phyloP scores from a whole-genome alignment of 2,888 invertebrate genomes.

The Litoditis marina region DNA sequence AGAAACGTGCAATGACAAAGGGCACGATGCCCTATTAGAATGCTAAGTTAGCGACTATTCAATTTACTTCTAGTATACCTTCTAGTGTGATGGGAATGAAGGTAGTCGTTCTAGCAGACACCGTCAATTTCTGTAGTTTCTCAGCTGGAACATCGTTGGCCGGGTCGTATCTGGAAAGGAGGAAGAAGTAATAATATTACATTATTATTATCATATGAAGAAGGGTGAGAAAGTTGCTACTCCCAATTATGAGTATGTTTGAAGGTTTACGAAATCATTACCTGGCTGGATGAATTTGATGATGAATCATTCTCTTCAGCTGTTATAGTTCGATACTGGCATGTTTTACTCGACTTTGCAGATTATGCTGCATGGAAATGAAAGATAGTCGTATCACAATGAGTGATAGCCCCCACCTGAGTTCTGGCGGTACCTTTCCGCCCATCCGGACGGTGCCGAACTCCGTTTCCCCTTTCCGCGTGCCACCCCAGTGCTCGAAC shows the following conservation, averaged over 20 bases:
- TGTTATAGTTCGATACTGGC: too few species aligned
- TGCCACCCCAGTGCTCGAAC: constrained; percentile 56
- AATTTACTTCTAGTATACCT: too few species aligned
- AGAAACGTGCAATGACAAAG: too few species aligned
- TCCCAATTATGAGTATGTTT: not conserved
- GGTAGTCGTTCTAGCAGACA: constrained; percentile 40
- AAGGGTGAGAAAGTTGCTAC: not conserved
- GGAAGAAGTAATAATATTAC: too few species aligned
- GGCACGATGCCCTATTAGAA: too few species aligned
- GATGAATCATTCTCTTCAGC: too few species aligned
- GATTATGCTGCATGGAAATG: not conserved
- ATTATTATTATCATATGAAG: not conserved
- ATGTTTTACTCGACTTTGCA: too few species aligned
- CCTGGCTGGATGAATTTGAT: too few species aligned
- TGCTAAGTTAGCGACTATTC: too few species aligned
- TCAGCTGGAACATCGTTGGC: constrained; percentile 40
- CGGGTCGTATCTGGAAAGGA: constrained; percentile 39
- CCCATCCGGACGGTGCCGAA: constrained; percentile 54
- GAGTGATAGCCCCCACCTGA: constrained; percentile 19
- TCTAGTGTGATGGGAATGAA: constrained; percentile 46
- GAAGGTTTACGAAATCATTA: not conserved
- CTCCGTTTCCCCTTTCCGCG: constrained; percentile 37
- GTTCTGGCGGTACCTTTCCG: constrained; percentile 49
- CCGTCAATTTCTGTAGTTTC: constrained; percentile 40
- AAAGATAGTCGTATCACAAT: too few species aligned